Conservation (phyloP, 2,888 invertebrate species). For the Cyclophora punctaria region DNA sequence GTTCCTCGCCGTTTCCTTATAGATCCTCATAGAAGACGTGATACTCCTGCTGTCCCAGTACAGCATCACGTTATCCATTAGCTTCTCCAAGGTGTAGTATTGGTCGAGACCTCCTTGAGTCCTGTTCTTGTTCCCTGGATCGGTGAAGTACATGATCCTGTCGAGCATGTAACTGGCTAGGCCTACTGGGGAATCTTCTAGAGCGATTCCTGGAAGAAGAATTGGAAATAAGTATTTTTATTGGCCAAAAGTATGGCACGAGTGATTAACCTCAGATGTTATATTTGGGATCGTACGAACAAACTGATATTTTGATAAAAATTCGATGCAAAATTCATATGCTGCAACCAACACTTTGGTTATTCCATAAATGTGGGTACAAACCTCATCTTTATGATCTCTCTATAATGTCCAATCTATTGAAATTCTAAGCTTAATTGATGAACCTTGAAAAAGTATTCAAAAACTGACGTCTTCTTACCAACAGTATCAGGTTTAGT, state of each 20-base stretch:
- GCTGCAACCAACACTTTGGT: too few relatives aligned
- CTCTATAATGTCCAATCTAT: too few relatives aligned
- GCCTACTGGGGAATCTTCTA: slow-evolving; percentile 87
- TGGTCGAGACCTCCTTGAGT: slow-evolving; percentile 78
- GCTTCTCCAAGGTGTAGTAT: slow-evolving; percentile 41
- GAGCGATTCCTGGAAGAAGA: slow-evolving; percentile 73
- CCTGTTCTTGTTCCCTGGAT: slow-evolving; percentile 62
- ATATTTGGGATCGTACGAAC: too few relatives aligned
- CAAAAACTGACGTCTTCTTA: slow-evolving; percentile 38
- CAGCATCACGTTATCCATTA: slow-evolving; percentile 72
- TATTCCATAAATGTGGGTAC: too few relatives aligned
- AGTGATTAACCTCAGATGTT: too few relatives aligned
- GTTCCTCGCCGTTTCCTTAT: slow-evolving; percentile 74
- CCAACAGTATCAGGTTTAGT: slow-evolving; percentile 90
- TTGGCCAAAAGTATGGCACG: neutral
- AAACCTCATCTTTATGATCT: too few relatives aligned
- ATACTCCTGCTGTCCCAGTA: slow-evolving; percentile 71
- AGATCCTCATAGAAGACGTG: slow-evolving; percentile 70
- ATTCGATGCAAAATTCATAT: too few relatives aligned
- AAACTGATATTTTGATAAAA: too few relatives aligned
- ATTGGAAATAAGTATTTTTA: neutral
- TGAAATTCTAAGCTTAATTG: too few relatives aligned
- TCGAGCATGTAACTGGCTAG: slow-evolving; percentile 92
- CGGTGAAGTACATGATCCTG: slow-evolving; percentile 83
- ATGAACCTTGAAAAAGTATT: too few relatives aligned